Base-by-base conservation (phyloP, 1,140 invertebrate species). In the Papilio xuthus region DNA sequence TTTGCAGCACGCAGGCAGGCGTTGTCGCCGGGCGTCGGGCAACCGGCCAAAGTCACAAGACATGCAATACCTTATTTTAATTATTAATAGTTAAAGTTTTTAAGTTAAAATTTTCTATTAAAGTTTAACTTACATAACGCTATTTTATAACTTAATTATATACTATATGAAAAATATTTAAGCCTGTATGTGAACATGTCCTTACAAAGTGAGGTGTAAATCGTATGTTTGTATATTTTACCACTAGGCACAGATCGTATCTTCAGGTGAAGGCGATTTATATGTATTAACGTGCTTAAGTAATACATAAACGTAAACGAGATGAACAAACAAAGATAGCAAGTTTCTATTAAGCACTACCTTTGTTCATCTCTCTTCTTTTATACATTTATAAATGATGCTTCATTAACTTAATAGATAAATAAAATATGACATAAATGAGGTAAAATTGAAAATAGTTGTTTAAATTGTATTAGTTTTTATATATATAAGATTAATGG, bases 21-120 rank as follows among this genome's bases (percentile, higher is more conserved):
- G 44, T 15, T 15, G 44, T 4, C 44, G 15, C 0, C 44, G 44
- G 42, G 42, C 44, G 3, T 6, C 56, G 56, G 56, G 60, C 60
- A 67, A 1, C 1, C 12, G 60, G 60, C 60, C 60, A 67, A 67
- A 15, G 2, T 67, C 23, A 28, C 60, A 67, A 67, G 23, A 67
- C 13, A 67, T 67, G 50, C 50, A 20, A 67, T 67, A 28, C 60
- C 56, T 60, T 60, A 32, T 67, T 67, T 67, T 32, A 67, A 67
- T 67, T 28, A 13, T 67, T 63, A 67, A 18, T 67, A 15, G 26
- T 28, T 67, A 67, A 28, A 63, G 26, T 63, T 63, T n/a, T 63
- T 53, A 53, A 53, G 18, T 53, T 53, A n/a, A n/a, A 53, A 53
- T 8, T 53, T 20, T 7, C n/a, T 20, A 72, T 20, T 41, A 20